phyloP scores from a whole-genome alignment of 2,113 vertebrate genomes.

The Stomatorhinus ivindoensis region DNA sequence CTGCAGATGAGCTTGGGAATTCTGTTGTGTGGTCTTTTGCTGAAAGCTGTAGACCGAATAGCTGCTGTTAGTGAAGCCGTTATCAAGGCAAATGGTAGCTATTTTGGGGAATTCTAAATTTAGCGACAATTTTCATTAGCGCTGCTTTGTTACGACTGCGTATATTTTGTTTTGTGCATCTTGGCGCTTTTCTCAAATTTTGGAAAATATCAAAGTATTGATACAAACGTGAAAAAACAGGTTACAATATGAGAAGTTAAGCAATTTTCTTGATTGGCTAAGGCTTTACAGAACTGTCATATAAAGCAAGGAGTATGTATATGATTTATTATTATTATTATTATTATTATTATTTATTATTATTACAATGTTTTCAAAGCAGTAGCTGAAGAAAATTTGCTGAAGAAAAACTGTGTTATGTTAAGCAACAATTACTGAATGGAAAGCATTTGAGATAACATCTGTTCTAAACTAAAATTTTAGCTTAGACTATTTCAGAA shows the following conservation, averaged over 20 bases:
- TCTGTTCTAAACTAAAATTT: not conserved
- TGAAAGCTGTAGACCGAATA: not conserved
- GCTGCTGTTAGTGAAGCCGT: not conserved
- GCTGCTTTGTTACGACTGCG: not conserved
- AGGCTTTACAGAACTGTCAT: not conserved
- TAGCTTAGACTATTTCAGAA: not conserved
- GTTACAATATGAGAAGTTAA: not conserved
- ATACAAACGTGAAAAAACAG: not conserved
- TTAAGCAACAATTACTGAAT: not conserved
- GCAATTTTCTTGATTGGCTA: not conserved
- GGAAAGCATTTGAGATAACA: not conserved
- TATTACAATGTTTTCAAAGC: not conserved
- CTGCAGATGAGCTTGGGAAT: not conserved
- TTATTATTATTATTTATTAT: not conserved
- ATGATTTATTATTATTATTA: not conserved
- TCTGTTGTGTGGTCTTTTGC: not conserved
- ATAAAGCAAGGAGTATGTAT: not conserved
- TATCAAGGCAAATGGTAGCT: not conserved
- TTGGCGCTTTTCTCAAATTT: not conserved
- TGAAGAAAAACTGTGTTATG: not conserved
- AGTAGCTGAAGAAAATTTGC: not conserved
- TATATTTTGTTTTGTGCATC: not conserved
- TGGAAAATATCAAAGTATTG: not conserved
- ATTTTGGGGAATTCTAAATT: not conserved
- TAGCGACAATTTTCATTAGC: not conserved